Evolutionary conservation across 2,888 invertebrate genomes (phyloP).

Genomic region (Amiota minor): DNA sequence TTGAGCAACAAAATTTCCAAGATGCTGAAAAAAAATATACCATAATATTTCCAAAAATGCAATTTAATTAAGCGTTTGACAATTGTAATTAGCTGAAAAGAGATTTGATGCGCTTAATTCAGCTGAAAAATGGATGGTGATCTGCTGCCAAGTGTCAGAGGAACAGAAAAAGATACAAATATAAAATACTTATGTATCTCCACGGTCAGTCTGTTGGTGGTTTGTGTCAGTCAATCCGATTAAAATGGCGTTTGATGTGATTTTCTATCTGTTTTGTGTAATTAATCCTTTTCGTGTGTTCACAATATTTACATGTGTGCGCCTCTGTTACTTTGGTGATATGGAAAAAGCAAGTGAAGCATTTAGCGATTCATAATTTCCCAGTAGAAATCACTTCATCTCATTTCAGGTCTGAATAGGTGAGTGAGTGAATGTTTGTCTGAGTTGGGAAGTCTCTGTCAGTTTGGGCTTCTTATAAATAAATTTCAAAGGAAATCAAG

Average conservation of each 20-base stretch:
- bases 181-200: too few species aligned
- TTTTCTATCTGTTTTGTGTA: constrained; percentile 40
- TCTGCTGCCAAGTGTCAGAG: too few species aligned
- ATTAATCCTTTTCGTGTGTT: constrained; percentile 51
- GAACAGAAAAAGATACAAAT: too few species aligned
- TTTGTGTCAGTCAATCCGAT: constrained; percentile 39
- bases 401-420: not conserved
- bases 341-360: constrained; percentile 49
- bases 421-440: not conserved
- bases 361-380: constrained; percentile 67
- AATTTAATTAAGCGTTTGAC: not conserved
- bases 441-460: not conserved
- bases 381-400: constrained; percentile 52
- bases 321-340: not conserved
- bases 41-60: not conserved
- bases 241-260: constrained; percentile 36
- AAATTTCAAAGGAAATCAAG: constrained; percentile 59
- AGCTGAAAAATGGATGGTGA: too few species aligned
- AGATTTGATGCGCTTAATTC: not conserved
- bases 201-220: not conserved
- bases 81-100: not conserved
- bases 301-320: not conserved
- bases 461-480: constrained; percentile 37
- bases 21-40: not conserved
- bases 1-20: constrained; percentile 32